phyloP scores from a whole-genome alignment of 1,140 invertebrate species.

The Drosophila tani region DNA sequence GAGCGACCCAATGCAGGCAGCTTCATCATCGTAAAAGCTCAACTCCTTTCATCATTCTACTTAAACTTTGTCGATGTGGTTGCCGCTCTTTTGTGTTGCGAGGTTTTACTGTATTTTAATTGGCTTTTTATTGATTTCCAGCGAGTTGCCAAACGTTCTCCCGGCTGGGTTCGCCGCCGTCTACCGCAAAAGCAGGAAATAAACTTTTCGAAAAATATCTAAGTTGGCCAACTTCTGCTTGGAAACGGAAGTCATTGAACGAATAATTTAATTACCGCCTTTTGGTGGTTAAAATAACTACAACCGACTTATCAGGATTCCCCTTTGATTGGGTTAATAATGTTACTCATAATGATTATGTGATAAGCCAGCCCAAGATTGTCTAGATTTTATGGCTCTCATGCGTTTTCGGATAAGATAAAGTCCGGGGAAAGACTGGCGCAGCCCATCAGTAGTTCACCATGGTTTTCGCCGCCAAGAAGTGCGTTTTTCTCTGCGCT shows the following conservation, averaged over 20 bases:
- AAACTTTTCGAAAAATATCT: constrained; percentile 1
- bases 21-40: constrained; percentile 14
- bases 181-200: constrained; percentile 14
- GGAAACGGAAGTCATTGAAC: constrained; percentile 54
- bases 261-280: constrained; percentile 34
- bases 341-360: constrained; percentile 20
- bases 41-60: constrained; percentile 47
- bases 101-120: constrained; percentile 62
- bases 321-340: constrained; percentile 3
- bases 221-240: constrained; percentile 15
- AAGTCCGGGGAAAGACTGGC: not conserved
- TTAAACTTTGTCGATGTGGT: constrained; percentile 57
- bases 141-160: constrained; percentile 7
- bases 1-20: constrained; percentile 3
- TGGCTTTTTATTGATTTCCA: constrained; percentile 63
- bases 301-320: constrained; percentile 29
- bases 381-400: not conserved
- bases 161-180: constrained; percentile 1
- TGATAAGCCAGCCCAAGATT: not conserved
- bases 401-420: constrained; percentile 13
- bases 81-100: constrained; percentile 20
- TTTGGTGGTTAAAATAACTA: constrained; percentile 6
- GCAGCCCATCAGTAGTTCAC: constrained; percentile 2
- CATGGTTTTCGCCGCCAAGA: constrained; percentile 8
- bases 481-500: not conserved